phyloP scores from a whole-genome alignment of 2,797 vertebrate genomes.

The Coranthus polyacanthus region DNA sequence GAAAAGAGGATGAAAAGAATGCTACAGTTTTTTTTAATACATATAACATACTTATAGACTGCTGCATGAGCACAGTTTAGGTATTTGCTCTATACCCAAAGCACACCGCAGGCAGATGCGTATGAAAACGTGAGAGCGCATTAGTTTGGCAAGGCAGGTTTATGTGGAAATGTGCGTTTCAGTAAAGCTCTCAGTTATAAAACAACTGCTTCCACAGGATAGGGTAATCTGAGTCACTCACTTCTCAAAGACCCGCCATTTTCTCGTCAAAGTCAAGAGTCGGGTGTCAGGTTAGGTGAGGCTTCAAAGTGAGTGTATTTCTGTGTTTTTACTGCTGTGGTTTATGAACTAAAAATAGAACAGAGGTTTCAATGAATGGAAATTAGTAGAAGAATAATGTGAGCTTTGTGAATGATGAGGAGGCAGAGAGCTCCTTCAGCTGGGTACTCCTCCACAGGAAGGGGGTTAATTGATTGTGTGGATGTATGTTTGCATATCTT shows the following conservation, averaged over 20 bases:
- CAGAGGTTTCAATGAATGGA: constrained; percentile 40
- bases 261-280: constrained; percentile 48
- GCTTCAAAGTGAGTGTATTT: constrained; percentile 14
- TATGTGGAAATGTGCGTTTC: constrained; percentile 16
- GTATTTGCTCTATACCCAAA: background rate
- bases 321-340: constrained; percentile 16
- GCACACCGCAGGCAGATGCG: background rate
- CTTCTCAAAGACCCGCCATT: constrained; percentile 44
- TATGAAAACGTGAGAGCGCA: constrained; percentile 13
- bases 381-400: constrained; percentile 46
- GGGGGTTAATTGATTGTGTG: constrained; percentile 60
- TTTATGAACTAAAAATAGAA: constrained; percentile 41
- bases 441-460: constrained; percentile 25
- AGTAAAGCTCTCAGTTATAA: constrained; percentile 32
- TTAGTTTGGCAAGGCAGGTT: background rate
- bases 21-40: background rate
- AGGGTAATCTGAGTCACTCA: constrained; percentile 53
- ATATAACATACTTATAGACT: no score
- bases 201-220: constrained; percentile 36
- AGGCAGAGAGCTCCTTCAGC: constrained; percentile 32
- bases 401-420: constrained; percentile 56
- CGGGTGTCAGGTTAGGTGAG: constrained; percentile 11
- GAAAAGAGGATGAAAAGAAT: no score
- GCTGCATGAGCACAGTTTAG: no score
- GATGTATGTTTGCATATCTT: constrained; percentile 57